phyloP scores from a whole-genome alignment of 2,888 invertebrate genomes.

The Axea sp. region DNA sequence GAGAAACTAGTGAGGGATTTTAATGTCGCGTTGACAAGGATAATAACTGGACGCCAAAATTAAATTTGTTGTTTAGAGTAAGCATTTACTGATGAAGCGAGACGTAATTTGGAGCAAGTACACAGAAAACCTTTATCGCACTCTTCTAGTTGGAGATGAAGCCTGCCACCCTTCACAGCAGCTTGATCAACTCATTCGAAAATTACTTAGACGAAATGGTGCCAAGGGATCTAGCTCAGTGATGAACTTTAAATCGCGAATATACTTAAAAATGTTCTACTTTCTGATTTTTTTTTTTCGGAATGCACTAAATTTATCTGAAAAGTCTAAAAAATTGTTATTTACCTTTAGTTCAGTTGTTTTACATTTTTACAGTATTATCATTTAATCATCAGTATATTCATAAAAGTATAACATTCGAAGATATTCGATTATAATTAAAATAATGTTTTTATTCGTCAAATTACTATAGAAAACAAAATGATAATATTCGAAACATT shows the following conservation, averaged over 20 bases:
- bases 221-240: conserved; percentile 85
- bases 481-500: too few relatives aligned
- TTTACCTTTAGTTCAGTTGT: too few relatives aligned
- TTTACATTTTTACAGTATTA: too few relatives aligned
- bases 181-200: conserved; percentile 95
- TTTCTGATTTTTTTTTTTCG: conserved; percentile 24
- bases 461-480: too few relatives aligned
- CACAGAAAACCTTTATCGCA: conserved; percentile 41
- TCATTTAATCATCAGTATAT: too few relatives aligned
- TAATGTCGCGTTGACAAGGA: conserved; percentile 96
- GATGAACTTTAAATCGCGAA: conserved; percentile 70
- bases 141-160: conserved; percentile 86
- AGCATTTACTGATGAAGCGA: conserved; percentile 57
- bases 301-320: conserved; percentile 4
- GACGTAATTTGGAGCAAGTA: conserved; percentile 52
- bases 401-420: too few relatives aligned
- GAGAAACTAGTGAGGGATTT: conserved; percentile 90
- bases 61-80: conserved; percentile 59
- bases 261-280: conserved; percentile 39
- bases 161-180: conserved; percentile 93
- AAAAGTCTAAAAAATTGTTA: too few relatives aligned
- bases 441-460: too few relatives aligned
- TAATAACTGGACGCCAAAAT: conserved; percentile 84
- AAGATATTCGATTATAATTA: too few relatives aligned
- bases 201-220: conserved; percentile 90